These are phyloP conservation scores for Lepidocolaptes lacrymiger DNA, from an alignment of 2,797 vertebrate genomes.

Conservation along the genomic window DNA sequence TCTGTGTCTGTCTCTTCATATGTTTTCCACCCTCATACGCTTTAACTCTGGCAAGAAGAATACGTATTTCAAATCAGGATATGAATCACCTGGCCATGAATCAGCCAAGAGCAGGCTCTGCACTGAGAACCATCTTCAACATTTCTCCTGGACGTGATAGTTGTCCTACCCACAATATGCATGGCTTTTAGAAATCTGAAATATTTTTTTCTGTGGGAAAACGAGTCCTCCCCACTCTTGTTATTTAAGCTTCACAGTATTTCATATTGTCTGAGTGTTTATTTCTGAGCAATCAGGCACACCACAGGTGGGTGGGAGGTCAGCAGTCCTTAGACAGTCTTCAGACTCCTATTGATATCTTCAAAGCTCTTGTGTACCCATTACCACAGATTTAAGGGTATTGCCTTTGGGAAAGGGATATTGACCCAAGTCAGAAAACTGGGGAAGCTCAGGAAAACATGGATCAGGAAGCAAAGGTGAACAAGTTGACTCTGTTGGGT, in stretches of 20 bases:
- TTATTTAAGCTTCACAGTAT: background rate
- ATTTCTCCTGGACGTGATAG: background rate
- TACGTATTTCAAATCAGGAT: background rate
- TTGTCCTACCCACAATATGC: background rate
- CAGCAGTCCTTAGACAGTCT: background rate
- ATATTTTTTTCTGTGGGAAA: background rate
- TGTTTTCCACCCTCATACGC: background rate
- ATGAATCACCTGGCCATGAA: background rate
- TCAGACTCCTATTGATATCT: fast-evolving
- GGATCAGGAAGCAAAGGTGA: background rate
- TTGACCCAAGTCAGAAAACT: background rate
- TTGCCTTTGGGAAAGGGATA: background rate
- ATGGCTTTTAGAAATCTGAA: background rate
- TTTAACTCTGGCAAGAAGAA: background rate
- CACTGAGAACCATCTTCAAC: background rate
- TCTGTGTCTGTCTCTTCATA: background rate
- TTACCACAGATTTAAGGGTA: fast-evolving
- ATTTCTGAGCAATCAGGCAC: background rate
- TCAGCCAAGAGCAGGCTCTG: background rate
- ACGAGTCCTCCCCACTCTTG: background rate
- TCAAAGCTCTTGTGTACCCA: background rate
- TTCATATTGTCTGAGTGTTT: background rate
- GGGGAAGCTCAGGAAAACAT: background rate
- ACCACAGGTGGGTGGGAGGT: background rate
- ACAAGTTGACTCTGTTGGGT: background rate